phyloP scores from a whole-genome alignment of 2,888 invertebrate genomes.

The Leptinotarsa juncta region DNA sequence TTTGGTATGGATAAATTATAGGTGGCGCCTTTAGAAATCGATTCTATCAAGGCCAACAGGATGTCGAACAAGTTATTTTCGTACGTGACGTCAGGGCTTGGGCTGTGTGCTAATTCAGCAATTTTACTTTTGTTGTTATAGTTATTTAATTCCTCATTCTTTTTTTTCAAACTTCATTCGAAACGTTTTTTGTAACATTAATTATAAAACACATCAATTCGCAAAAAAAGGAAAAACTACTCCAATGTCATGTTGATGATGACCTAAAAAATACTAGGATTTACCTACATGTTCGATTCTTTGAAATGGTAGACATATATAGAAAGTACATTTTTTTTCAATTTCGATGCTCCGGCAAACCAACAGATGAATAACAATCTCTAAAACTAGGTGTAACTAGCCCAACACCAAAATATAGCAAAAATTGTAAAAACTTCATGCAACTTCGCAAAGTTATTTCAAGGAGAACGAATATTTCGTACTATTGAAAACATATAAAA shows the following conservation, averaged over 20 bases:
- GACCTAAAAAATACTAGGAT: no score
- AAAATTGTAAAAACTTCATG: constrained; percentile 27
- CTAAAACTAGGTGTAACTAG: background rate
- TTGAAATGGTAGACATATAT: background rate
- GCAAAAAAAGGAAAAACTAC: no score
- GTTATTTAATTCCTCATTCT: background rate
- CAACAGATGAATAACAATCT: background rate
- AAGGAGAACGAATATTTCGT: constrained; percentile 22
- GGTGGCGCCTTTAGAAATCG: constrained; percentile 40
- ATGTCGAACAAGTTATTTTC: constrained; percentile 35
- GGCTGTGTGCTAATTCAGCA: constrained; percentile 47
- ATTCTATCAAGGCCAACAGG: constrained; percentile 44
- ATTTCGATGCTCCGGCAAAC: background rate
- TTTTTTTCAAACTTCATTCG: no score
- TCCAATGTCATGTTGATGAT: no score
- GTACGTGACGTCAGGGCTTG: constrained; percentile 43
- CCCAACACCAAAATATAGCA: background rate
- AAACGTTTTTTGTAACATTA: no score
- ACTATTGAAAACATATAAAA: background rate
- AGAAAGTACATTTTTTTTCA: background rate
- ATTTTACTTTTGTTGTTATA: constrained; percentile 5
- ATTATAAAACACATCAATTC: no score
- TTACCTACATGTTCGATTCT: no score
- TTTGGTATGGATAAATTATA: constrained; percentile 11
- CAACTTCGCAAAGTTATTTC: constrained; percentile 35